Evolutionary conservation across 2,888 invertebrate genomes (phyloP).

Genomic region (Dynastes grantii): DNA sequence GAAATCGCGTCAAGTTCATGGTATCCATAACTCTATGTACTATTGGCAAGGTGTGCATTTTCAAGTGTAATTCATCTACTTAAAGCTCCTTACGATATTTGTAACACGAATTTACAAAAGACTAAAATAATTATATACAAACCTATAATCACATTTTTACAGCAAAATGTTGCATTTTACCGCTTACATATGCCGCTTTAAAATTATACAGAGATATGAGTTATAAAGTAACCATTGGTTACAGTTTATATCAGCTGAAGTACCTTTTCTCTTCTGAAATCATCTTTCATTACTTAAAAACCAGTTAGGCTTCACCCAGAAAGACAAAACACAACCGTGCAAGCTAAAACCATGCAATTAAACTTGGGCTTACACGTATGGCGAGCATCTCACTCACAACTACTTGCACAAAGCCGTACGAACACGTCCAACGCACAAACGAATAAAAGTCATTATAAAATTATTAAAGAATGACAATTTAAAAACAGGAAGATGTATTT

Average conservation of each 20-base stretch:
- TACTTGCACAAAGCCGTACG: not conserved
- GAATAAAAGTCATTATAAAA: slow-evolving; percentile 65
- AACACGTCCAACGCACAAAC: slow-evolving; percentile 37
- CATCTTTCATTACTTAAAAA: slow-evolving; percentile 44
- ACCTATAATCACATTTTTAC: no score
- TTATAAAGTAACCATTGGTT: not conserved
- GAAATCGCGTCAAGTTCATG: no score
- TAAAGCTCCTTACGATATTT: no score
- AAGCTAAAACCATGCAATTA: slow-evolving; percentile 44
- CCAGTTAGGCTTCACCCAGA: slow-evolving; percentile 28
- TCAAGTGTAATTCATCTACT: no score
- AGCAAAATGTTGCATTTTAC: no score
- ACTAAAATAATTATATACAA: no score
- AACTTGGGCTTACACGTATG: slow-evolving; percentile 31
- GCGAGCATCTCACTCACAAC: not conserved
- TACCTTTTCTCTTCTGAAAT: slow-evolving; percentile 8
- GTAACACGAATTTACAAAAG: no score
- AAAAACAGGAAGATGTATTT: slow-evolving; percentile 70
- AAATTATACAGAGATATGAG: not conserved
- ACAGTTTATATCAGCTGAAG: not conserved
- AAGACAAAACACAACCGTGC: slow-evolving; percentile 36
- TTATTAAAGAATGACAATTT: slow-evolving; percentile 71
- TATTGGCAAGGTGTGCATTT: no score
- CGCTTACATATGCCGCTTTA: no score
- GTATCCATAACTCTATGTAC: no score